phyloP scores from a whole-genome alignment of 2,113 vertebrate species.

The Rhabdomys dilectus region DNA sequence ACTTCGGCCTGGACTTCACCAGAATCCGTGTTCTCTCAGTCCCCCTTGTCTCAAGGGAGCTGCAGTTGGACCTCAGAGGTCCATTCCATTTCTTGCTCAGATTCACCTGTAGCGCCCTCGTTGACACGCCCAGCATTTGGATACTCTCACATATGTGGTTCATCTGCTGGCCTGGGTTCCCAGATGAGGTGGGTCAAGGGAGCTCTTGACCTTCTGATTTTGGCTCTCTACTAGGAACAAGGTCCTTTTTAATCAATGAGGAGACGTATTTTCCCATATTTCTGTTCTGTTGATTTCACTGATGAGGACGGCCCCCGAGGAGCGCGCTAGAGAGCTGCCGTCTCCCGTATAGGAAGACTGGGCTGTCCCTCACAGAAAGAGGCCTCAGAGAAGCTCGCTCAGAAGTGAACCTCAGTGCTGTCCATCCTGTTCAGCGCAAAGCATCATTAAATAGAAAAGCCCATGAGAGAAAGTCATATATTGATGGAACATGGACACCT shows the following conservation, averaged over 20 bases:
- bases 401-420: rapidly evolving
- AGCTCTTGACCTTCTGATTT: neutral
- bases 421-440: no score
- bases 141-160: neutral
- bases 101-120: neutral
- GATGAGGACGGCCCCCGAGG: neutral
- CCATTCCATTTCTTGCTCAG: neutral
- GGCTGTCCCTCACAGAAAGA: no score
- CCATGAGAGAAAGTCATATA: neutral
- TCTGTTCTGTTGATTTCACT: neutral
- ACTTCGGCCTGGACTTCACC: neutral
- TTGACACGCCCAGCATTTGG: neutral
- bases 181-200: neutral
- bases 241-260: neutral
- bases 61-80: neutral
- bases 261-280: neutral
- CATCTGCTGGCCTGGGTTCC: neutral
- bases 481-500: neutral
- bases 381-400: neutral
- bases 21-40: neutral
- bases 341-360: neutral
- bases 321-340: neutral
- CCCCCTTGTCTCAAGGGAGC: neutral
- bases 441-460: neutral
- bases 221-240: neutral